phyloP scores from a whole-genome alignment of 2,888 invertebrate genomes.

The Yponomeuta sedellus region DNA sequence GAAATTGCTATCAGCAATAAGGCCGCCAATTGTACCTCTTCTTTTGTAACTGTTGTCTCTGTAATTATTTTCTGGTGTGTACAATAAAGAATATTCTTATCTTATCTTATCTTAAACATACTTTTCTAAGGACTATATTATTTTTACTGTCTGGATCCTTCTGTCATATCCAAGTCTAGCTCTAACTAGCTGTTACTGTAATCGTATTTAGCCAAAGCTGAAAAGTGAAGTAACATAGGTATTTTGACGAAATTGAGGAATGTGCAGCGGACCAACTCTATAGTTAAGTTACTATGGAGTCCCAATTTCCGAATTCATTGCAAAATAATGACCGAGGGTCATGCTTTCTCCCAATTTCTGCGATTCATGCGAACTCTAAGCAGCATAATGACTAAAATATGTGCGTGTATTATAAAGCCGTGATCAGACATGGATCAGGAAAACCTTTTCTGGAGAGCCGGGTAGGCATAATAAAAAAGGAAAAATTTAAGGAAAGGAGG shows the following conservation, averaged over 20 bases:
- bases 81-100: too few relatives aligned
- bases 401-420: not conserved
- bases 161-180: too few relatives aligned
- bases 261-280: not conserved
- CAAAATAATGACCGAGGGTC: conserved; percentile 8
- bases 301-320: conserved; percentile 6
- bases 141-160: too few relatives aligned
- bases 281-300: not conserved
- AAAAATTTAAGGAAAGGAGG: too few relatives aligned
- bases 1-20: too few relatives aligned
- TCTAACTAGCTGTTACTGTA: not conserved
- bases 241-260: not conserved
- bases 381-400: conserved; percentile 2
- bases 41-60: too few relatives aligned
- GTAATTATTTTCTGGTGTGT: too few relatives aligned
- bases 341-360: conserved; percentile 8
- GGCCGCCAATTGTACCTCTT: too few relatives aligned
- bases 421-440: not conserved
- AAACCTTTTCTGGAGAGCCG: too few relatives aligned
- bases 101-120: too few relatives aligned
- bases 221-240: not conserved
- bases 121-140: too few relatives aligned
- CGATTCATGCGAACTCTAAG: not conserved
- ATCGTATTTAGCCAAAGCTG: not conserved
- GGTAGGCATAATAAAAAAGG: too few relatives aligned